Evolutionary conservation across 2,888 invertebrate genomes (phyloP).

Genomic region (Zhuqinia jingwanae): DNA sequence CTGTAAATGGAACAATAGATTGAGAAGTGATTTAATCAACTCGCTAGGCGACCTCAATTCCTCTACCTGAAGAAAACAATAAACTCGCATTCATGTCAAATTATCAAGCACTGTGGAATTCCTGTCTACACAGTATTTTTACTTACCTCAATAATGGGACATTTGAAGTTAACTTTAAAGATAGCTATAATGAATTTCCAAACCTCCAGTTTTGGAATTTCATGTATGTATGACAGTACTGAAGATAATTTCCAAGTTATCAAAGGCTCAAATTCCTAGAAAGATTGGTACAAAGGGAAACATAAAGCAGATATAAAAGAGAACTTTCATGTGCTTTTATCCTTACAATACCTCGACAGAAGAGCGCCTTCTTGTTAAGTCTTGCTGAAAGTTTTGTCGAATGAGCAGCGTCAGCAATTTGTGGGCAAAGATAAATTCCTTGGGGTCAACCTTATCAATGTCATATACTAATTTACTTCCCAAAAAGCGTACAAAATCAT

Average conservation of each 20-base stretch:
- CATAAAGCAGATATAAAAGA: background rate
- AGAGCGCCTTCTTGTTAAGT: background rate
- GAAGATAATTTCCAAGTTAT: constrained; percentile 35
- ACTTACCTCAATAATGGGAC: constrained; percentile 49
- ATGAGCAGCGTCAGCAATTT: constrained; percentile 45
- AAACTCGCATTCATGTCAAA: background rate
- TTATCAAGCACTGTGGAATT: too few relatives aligned
- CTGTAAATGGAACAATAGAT: constrained; percentile 48
- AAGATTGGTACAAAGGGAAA: background rate
- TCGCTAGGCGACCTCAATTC: constrained; percentile 7
- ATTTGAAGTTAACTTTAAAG: constrained; percentile 53
- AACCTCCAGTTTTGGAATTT: constrained; percentile 34
- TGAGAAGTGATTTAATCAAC: constrained; percentile 22
- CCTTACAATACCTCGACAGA: background rate
- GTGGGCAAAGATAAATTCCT: constrained; percentile 12
- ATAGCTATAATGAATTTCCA: constrained; percentile 42
- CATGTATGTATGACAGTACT: constrained; percentile 34
- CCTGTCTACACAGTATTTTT: too few relatives aligned
- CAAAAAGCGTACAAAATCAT: constrained; percentile 43
- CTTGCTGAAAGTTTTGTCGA: background rate
- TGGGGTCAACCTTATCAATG: background rate
- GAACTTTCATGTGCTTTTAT: background rate
- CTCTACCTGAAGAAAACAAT: constrained; percentile 25
- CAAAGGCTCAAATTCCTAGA: background rate
- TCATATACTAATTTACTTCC: constrained; percentile 20